phyloP scores from a whole-genome alignment of 2,797 vertebrate genomes.

The Petrocephalus schoutedeni region DNA sequence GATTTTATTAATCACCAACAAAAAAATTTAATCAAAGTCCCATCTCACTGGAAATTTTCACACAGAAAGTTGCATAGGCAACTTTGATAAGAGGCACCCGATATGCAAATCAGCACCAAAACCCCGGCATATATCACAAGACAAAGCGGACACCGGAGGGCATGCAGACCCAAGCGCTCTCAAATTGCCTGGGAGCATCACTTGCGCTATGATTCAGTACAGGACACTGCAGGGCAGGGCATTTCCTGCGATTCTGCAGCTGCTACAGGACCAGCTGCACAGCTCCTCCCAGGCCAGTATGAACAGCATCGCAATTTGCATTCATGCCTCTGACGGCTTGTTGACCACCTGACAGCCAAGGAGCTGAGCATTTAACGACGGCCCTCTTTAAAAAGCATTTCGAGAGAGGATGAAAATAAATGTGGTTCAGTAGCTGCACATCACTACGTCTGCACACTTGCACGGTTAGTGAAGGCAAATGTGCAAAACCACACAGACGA shows the following conservation, averaged over 20 bases:
- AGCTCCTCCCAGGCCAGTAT: not conserved
- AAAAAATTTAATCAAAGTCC: not conserved
- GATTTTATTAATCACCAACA: not conserved
- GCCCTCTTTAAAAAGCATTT: not conserved
- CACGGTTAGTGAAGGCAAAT: not conserved
- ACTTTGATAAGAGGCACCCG: not conserved
- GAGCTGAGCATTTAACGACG: not conserved
- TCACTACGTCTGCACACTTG: not conserved
- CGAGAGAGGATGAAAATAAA: not conserved
- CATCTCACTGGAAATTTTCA: no score
- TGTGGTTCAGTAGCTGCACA: not conserved
- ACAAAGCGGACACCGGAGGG: not conserved
- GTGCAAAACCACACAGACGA: not conserved
- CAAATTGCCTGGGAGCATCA: not conserved
- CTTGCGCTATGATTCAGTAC: not conserved
- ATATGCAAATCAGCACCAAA: not conserved
- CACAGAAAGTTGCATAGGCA: not conserved
- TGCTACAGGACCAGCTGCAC: not conserved
- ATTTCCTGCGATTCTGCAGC: not conserved
- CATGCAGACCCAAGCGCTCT: not conserved
- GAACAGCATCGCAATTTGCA: not conserved
- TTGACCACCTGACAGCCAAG: not conserved
- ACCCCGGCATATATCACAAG: not conserved
- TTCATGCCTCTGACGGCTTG: not conserved
- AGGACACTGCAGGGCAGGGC: not conserved